Conservation (phyloP, 2,113 vertebrate species). For the Rhadina sibilatrix region DNA sequence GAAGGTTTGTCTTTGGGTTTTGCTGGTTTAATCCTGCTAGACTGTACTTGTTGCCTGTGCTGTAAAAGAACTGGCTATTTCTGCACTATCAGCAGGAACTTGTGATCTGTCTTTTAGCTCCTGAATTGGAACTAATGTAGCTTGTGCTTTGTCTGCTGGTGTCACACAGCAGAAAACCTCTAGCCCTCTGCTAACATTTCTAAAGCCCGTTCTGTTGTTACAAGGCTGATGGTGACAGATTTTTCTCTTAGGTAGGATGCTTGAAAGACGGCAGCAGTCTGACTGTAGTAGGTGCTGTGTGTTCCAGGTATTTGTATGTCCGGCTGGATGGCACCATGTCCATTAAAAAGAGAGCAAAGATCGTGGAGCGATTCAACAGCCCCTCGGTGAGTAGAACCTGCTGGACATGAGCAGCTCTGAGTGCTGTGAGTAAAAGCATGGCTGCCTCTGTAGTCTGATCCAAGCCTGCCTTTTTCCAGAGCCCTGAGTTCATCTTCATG, state of each 20-base stretch:
- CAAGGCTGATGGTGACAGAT: background rate
- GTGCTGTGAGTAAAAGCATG: background rate
- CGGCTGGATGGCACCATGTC: constrained; percentile 97
- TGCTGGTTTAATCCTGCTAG: background rate
- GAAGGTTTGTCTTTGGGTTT: constrained; percentile 77
- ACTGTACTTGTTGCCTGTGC: background rate
- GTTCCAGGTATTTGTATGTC: constrained; percentile 89
- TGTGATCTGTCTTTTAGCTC: background rate
- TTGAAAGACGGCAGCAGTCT: background rate
- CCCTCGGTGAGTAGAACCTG: constrained; percentile 78
- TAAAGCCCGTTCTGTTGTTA: background rate
- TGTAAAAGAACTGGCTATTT: background rate
- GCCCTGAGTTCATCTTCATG: constrained; percentile 97
- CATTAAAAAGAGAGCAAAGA: constrained; percentile 95
- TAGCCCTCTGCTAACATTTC: background rate
- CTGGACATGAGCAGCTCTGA: background rate
- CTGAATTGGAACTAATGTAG: background rate
- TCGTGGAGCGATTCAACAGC: constrained; percentile 92
- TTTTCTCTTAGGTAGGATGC: background rate
- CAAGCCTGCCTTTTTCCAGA: constrained; percentile 72
- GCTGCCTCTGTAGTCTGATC: background rate
- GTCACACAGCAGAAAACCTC: background rate
- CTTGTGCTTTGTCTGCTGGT: background rate
- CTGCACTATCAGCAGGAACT: background rate
- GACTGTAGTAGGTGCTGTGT: background rate